Percentiles rank a stretch among this genome's conserved stretches.
Evolutionary conservation across 2,888 invertebrate species (phyloP).

Genomic region (Scaptomyza reducta): DNA sequence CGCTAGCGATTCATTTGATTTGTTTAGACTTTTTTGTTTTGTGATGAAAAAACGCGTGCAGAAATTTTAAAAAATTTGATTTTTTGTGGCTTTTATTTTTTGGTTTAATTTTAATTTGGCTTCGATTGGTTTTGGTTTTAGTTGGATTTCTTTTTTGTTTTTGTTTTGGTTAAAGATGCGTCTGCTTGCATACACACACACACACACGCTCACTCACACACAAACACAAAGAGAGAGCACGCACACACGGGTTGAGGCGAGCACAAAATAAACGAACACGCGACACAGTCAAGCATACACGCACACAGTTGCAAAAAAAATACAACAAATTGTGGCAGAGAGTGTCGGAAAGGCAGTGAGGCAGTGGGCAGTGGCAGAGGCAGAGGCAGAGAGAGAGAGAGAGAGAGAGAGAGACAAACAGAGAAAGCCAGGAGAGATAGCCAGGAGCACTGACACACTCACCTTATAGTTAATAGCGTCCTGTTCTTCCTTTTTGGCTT

Average conservation of each 20-base stretch:
- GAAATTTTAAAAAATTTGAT: constrained; percentile 14
- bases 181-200: constrained; percentile 57
- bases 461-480: constrained; percentile 84
- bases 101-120: not conserved
- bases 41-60: constrained; percentile 37
- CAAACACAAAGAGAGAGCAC: not conserved
- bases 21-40: constrained; percentile 16
- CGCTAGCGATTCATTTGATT: constrained; percentile 22
- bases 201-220: constrained; percentile 1
- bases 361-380: no score
- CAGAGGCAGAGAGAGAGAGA: constrained; percentile 7
- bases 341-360: constrained; percentile 1
- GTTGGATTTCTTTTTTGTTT: constrained; percentile 4
- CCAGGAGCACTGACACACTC: constrained; percentile 59
- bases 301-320: constrained; percentile 14
- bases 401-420: constrained; percentile 2
- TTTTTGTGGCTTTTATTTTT: constrained; percentile 19
- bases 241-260: constrained; percentile 3
- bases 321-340: not conserved
- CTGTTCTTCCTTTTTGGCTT: constrained; percentile 84
- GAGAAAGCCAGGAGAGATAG: no score
- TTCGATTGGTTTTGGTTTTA: constrained; percentile 10
- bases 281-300: constrained; percentile 1
- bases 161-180: constrained; percentile 34
- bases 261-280: constrained; percentile 11